Percentiles rank a stretch among this genome's conserved stretches.
These are phyloP conservation scores for Pseudochirops corinnae DNA, from an alignment of 2,797 vertebrate species.

Conservation along the genomic window DNA sequence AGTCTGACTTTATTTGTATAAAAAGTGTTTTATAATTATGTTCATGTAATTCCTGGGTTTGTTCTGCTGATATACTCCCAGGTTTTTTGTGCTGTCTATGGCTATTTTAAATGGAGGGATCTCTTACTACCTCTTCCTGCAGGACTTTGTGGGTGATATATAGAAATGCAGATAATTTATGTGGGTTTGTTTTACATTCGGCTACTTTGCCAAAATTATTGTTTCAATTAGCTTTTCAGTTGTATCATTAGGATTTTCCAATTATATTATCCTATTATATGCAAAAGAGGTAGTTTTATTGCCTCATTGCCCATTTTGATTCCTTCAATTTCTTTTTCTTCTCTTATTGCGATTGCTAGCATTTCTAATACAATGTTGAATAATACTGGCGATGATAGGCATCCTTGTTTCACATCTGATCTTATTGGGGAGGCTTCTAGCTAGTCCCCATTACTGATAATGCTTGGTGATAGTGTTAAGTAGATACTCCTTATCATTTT, in stretches of 20 bases:
- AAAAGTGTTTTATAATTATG: background rate
- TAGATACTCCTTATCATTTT: background rate
- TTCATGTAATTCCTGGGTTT: background rate
- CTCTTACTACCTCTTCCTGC: background rate
- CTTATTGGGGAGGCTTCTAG: background rate
- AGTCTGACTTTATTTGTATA: background rate
- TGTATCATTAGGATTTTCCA: background rate
- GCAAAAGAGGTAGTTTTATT: background rate
- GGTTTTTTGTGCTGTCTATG: background rate
- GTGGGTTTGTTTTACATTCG: background rate
- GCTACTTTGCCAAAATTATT: background rate
- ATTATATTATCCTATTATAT: slow-evolving; percentile 80
- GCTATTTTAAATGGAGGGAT: background rate
- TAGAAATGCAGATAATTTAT: background rate
- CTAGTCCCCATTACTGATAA: background rate
- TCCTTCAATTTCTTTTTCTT: background rate
- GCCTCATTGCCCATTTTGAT: background rate
- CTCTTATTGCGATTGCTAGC: background rate
- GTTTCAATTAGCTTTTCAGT: background rate
- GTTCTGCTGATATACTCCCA: background rate
- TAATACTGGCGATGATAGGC: background rate
- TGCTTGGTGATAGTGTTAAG: background rate
- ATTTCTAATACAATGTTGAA: background rate
- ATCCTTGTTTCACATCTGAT: background rate
- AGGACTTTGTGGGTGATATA: background rate